Evolutionary conservation across 2,888 invertebrate species (phyloP), one percentile per base, ranked within the genome.

Genomic region (Mylabris sibirica): DNA sequence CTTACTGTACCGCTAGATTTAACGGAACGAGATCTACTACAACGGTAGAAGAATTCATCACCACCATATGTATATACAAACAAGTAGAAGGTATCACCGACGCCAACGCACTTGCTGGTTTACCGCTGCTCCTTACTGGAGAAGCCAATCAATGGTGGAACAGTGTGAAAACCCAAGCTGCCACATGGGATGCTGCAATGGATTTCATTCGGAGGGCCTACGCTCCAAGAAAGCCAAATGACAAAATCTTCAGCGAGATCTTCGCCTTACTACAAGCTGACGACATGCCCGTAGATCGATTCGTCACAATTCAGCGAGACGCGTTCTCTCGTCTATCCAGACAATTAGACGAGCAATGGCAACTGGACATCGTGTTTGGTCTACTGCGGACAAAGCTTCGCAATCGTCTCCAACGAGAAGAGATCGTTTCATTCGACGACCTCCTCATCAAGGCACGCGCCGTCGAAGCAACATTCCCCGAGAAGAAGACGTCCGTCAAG

Each of bases 361-460:
- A 75, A 64, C 12, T 75, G n/a, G 75, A 74, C 30, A 59, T 75
- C 35, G 61, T 75, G 2, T 75, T 69, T 62, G 74, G 74, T 2
- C 60, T 74, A 17, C 60, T 68, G 2, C 5, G 64, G 24, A 44
- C 70, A 3, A 14, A 49, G 3, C 4, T 64, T 4, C 44, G 64
- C 1, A 63, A 68, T 11, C 26, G 41, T 9, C 57, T 68, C 6
- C 38, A 65, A 5, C 24, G 65, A 17, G 65, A 65, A 20, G 6
- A 38, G 0, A 61, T 65, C 22, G 11, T 61, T 0, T 66, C 44
- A 0, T 68, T 68, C 53, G 38, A 65, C 17, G 63, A 57, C 1
- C 62, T 69, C 4, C 53, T 69, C 12, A 11, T 30, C 12, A 60
- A 61, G n/a, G 69, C 60, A 2, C 20, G 69, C 20, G 34, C 59